Evolutionary conservation across 2,888 invertebrate genomes (phyloP), one percentile per base, ranked within the genome.

Genomic region (Coenonympha arcania): DNA sequence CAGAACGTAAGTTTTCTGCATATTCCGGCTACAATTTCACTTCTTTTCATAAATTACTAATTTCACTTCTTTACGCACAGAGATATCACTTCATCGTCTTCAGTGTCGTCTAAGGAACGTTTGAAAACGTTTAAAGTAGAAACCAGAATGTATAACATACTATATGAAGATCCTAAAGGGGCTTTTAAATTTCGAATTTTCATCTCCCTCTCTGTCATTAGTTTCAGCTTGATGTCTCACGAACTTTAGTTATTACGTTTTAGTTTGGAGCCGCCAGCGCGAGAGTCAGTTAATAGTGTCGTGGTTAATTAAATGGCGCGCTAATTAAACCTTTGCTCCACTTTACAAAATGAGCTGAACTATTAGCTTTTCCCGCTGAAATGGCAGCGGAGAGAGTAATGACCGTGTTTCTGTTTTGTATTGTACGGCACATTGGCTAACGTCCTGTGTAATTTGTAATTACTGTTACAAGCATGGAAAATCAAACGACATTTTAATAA

Each of bases 251-350:
- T 6, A 41, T 28, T 30, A 28, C 15, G 24, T 13, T 16, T 15
- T 24, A 39, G 39, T 39, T 24, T 39, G 13, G 9, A 24, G 8
- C 41, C 19, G 22, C 39, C 15, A 15, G 26, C 41, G 18, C 28
- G 11, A 41, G 41, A 41, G 41, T 15, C 24, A 15, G 15, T 28
- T 41, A 41, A 41, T 41, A 41, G 16, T 41, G 41, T 41, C 19
- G 30, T 11, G 41, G 41, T 30, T 30, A 41, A 41, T 41, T 41
- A 41, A 41, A 41, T 30, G 30, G 30, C 11, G 41, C 30, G 11
- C 28, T 41, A 41, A 41, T 41, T 30, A 41, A 41, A 41, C 41
- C 41, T 41, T 28, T 41, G 41, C 41, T 41, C 41, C 41, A 41
- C 41, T 41, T 41, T 28, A 30, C 41, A 19, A 41, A 41, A 28